Evolutionary conservation across 2,113 vertebrate genomes (phyloP).

Genomic region (Cathartes aura): DNA sequence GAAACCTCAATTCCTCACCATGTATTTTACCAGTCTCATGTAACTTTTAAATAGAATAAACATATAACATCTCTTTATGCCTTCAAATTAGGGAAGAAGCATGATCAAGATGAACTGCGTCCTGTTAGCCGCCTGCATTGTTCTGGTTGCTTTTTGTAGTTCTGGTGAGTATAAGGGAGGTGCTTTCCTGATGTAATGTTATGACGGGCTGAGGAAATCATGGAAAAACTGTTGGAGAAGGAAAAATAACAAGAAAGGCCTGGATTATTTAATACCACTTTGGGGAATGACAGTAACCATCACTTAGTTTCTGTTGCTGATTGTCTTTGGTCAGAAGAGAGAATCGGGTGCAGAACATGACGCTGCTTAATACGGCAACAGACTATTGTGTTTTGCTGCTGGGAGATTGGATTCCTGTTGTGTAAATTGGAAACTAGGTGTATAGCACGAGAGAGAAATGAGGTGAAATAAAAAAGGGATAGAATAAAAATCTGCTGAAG

Average conservation of each 20-base stretch:
- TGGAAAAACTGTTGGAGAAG: not conserved
- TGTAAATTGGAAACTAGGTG: not conserved
- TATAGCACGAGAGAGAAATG: not conserved
- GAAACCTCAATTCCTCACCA: fast-evolving
- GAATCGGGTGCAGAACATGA: fast-evolving
- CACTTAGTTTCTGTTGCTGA: not conserved
- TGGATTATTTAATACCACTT: not conserved
- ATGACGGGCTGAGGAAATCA: not conserved
- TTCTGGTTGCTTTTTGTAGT: slow-evolving; percentile 15
- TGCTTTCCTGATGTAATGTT: not conserved
- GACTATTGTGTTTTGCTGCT: not conserved
- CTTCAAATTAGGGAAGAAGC: not conserved
- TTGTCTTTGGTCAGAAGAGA: not conserved
- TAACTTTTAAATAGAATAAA: not conserved
- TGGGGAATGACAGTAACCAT: too few relatives aligned
- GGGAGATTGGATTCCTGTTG: not conserved
- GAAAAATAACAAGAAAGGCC: not conserved
- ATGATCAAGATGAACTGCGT: slow-evolving; percentile 49
- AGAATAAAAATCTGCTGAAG: not conserved
- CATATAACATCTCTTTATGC: not conserved
- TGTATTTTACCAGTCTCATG: not conserved
- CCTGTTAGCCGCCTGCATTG: not conserved
- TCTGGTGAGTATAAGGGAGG: slow-evolving; percentile 47
- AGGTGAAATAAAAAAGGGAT: not conserved
- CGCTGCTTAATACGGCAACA: not conserved